Percentiles rank a stretch among this genome's conserved stretches.
Conservation (phyloP, 2,113 vertebrate genomes). For the Amphiprion percula region DNA sequence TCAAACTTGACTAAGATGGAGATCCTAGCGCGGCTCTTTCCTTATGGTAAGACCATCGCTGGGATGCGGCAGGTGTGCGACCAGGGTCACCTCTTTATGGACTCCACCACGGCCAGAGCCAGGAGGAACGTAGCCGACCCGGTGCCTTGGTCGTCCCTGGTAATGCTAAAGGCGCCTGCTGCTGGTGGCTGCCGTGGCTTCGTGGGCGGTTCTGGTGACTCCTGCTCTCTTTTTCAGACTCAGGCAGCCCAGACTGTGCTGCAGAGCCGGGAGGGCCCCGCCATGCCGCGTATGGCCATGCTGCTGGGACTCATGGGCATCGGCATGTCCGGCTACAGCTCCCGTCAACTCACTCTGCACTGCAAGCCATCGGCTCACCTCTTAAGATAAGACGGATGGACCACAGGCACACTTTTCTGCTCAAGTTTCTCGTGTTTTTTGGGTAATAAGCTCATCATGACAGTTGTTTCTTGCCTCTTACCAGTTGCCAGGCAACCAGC, state of each 20-base stretch:
- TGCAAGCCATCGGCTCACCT: slow-evolving; percentile 80
- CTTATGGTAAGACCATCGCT: slow-evolving; percentile 56
- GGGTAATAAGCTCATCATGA: neutral
- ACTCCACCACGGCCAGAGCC: slow-evolving; percentile 17
- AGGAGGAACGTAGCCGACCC: slow-evolving; percentile 11
- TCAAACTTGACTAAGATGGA: slow-evolving; percentile 53
- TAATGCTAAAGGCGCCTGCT: neutral
- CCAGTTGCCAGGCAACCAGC: neutral
- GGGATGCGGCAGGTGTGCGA: slow-evolving; percentile 48
- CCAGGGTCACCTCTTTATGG: slow-evolving; percentile 41
- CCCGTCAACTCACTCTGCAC: slow-evolving; percentile 85
- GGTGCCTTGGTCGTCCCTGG: neutral
- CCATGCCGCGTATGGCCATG: slow-evolving; percentile 80
- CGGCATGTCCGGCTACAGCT: slow-evolving; percentile 88
- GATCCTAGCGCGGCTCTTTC: slow-evolving; percentile 41
- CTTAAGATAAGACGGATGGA: slow-evolving; percentile 67
- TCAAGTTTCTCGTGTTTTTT: neutral
- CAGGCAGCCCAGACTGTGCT: slow-evolving; percentile 83
- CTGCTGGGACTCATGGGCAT: slow-evolving; percentile 87
- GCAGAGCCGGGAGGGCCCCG: slow-evolving; percentile 73
- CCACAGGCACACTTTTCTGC: neutral
- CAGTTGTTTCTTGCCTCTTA: neutral
- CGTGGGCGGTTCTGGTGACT: slow-evolving; percentile 21
- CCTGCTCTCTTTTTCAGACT: slow-evolving; percentile 81
- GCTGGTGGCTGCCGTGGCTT: neutral